phyloP scores from a whole-genome alignment of 2,113 vertebrate species.

The Equus przewalskii region DNA sequence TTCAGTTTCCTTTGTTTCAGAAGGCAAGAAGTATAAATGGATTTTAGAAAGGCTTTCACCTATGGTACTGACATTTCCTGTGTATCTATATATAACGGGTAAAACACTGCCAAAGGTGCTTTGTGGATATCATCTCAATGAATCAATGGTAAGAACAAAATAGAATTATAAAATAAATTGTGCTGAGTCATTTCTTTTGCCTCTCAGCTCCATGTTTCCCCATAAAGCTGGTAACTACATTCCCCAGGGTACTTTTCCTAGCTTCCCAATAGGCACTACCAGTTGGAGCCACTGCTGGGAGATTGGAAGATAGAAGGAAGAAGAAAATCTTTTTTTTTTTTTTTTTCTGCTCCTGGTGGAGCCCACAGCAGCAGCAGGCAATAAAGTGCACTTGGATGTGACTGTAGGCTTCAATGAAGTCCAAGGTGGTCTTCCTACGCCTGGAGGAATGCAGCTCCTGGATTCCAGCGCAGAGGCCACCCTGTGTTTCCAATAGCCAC shows the following conservation, averaged over 20 bases:
- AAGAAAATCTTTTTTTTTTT: not conserved
- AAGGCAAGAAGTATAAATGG: slow-evolving; percentile 49
- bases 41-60: slow-evolving; percentile 61
- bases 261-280: not conserved
- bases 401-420: not conserved
- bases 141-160: slow-evolving; percentile 53
- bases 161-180: slow-evolving; percentile 9
- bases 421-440: not conserved
- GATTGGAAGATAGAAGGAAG: not conserved
- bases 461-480: not conserved
- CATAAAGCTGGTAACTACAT: not conserved
- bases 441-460: not conserved
- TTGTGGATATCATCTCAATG: slow-evolving; percentile 52
- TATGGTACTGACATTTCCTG: slow-evolving; percentile 51
- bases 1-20: slow-evolving; percentile 53
- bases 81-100: slow-evolving; percentile 18
- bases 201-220: not conserved
- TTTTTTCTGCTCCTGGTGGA: not conserved
- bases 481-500: not conserved
- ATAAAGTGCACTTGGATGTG: not conserved
- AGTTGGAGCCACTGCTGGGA: not conserved
- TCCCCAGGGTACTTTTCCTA: not conserved
- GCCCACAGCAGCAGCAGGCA: accelerated
- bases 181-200: not conserved
- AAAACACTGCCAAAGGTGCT: slow-evolving; percentile 50